Conservation (phyloP, 2,888 invertebrate species). For the Idaea biselata region DNA sequence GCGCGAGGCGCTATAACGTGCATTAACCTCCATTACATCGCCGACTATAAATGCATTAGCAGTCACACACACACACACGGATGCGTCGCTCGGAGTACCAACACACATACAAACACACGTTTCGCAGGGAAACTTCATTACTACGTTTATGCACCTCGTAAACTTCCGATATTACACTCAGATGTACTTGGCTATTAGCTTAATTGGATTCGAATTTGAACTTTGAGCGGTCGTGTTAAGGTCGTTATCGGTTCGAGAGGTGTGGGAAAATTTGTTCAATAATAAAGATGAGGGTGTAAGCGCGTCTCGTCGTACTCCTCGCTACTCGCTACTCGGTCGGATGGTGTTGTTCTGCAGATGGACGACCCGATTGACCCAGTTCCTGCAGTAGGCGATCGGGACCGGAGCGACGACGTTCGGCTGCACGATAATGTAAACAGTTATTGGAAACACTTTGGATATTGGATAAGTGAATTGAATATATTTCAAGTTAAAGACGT, state of each 20-base stretch:
- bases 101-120: slow-evolving; percentile 17
- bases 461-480: neutral
- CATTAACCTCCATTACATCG: slow-evolving; percentile 12
- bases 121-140: slow-evolving; percentile 20
- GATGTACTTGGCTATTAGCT: slow-evolving; percentile 12
- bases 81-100: slow-evolving; percentile 8
- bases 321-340: no score
- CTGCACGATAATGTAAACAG: neutral
- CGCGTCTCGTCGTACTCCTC: slow-evolving; percentile 7
- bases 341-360: slow-evolving; percentile 23
- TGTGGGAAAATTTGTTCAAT: slow-evolving; percentile 10
- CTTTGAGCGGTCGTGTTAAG: slow-evolving; percentile 15
- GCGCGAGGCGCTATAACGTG: slow-evolving; percentile 8
- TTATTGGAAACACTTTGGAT: slow-evolving; percentile 1
- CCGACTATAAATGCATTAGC: slow-evolving; percentile 23
- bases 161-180: slow-evolving; percentile 15
- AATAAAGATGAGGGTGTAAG: slow-evolving; percentile 21
- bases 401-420: neutral
- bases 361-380: slow-evolving; percentile 15
- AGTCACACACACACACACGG: slow-evolving; percentile 4
- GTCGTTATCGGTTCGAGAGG: slow-evolving; percentile 13
- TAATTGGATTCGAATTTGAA: slow-evolving; percentile 12
- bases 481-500: neutral
- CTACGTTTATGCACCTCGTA: slow-evolving; percentile 24
- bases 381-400: slow-evolving; percentile 8